A percentile compares a stretch with the other conserved stretches of the same genome.
These are phyloP conservation scores for Tenthredo livida DNA, from an alignment of 2,888 invertebrate species.

Conservation along the genomic window DNA sequence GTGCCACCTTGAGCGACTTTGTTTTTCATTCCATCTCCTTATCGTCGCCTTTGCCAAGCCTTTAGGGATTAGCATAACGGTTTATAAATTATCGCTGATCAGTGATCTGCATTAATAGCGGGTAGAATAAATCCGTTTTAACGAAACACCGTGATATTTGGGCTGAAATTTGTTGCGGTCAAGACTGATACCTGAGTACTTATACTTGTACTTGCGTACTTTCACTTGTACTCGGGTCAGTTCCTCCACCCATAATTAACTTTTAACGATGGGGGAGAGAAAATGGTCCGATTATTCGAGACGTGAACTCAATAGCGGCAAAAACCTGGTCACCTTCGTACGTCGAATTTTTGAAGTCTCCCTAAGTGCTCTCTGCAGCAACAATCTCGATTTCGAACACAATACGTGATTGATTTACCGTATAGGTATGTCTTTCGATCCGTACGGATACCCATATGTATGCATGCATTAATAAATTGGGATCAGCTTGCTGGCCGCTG, in stretches of 20 bases:
- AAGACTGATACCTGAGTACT: background rate
- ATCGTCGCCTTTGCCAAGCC: conserved; percentile 19
- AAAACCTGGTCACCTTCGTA: conserved; percentile 37
- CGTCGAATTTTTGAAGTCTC: background rate
- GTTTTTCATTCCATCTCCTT: background rate
- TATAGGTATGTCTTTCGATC: background rate
- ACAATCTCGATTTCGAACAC: background rate
- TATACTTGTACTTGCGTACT: conserved; percentile 25
- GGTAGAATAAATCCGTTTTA: background rate
- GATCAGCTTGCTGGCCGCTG: background rate
- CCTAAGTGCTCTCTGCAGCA: background rate
- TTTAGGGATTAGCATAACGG: conserved; percentile 14
- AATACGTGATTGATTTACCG: background rate
- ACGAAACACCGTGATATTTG: background rate
- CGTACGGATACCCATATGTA: background rate
- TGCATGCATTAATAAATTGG: background rate
- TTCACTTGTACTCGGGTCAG: conserved; percentile 12
- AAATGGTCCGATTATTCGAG: background rate
- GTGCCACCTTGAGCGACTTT: background rate
- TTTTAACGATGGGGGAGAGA: conserved; percentile 28
- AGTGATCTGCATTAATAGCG: background rate
- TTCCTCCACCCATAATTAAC: conserved; percentile 18
- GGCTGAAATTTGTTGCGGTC: background rate
- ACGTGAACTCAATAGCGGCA: background rate
- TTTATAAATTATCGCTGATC: background rate